These are phyloP conservation scores for Drosophila subquinaria DNA, from an alignment of 2,888 invertebrate genomes.

Conservation along the genomic window DNA sequence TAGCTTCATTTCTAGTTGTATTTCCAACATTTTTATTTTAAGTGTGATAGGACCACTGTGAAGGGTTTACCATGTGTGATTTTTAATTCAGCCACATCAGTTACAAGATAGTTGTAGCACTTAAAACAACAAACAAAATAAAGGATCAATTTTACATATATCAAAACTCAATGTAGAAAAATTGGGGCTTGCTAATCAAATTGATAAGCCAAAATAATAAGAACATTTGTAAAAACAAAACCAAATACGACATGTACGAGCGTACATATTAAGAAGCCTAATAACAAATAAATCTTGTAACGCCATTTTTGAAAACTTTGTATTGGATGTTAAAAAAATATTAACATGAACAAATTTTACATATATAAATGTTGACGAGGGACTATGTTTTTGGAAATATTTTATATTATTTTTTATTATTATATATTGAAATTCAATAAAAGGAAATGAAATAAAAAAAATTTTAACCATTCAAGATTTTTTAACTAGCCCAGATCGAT, in stretches of 20 bases:
- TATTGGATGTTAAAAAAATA: slow-evolving; percentile 21
- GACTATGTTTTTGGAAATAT: slow-evolving; percentile 23
- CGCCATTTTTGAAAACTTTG: slow-evolving; percentile 29
- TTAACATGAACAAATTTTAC: slow-evolving; percentile 40
- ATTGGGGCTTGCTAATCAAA: slow-evolving; percentile 11
- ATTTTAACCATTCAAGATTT: not conserved
- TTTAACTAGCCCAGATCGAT: not conserved
- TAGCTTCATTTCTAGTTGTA: slow-evolving; percentile 39
- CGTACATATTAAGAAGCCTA: slow-evolving; percentile 9
- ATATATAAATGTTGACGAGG: slow-evolving; percentile 16
- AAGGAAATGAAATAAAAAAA: not conserved
- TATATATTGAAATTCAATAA: slow-evolving; percentile 33
- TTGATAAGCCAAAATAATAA: slow-evolving; percentile 11
- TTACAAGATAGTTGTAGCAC: slow-evolving; percentile 18
- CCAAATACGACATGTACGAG: slow-evolving; percentile 16
- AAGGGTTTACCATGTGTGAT: slow-evolving; percentile 42
- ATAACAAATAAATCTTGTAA: slow-evolving; percentile 23
- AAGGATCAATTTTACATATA: slow-evolving; percentile 27
- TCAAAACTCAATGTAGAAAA: slow-evolving; percentile 18
- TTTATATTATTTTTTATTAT: slow-evolving; percentile 34
- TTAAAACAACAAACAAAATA: not conserved
- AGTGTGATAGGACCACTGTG: slow-evolving; percentile 36
- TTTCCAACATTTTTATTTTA: slow-evolving; percentile 25
- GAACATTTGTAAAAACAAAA: slow-evolving; percentile 5
- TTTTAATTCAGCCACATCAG: slow-evolving; percentile 24